Conservation (phyloP, 2,888 invertebrate genomes). For the Brenthis hecate region DNA sequence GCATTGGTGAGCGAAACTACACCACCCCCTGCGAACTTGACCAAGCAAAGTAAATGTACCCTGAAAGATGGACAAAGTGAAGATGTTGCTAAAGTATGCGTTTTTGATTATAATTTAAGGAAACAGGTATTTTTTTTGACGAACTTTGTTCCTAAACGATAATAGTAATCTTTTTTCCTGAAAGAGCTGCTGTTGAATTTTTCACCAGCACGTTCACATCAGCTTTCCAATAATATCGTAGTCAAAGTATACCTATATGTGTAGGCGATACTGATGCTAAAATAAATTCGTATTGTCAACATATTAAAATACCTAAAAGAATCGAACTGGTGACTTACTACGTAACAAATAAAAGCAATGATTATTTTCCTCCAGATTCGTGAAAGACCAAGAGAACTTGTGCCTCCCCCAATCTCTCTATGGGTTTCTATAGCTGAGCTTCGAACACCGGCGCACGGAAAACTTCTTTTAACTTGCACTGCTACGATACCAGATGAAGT, state of each 20-base stretch:
- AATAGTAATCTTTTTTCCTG: too few species aligned
- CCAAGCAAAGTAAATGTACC: constrained; percentile 71
- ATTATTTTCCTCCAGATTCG: constrained; percentile 54
- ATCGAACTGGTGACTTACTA: too few species aligned
- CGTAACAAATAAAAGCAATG: too few species aligned
- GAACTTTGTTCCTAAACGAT: too few species aligned
- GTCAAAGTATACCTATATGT: too few species aligned
- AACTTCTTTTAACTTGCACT: constrained; percentile 87
- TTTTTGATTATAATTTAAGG: not conserved
- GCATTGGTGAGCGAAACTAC: constrained; percentile 72
- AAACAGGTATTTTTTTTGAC: constrained; percentile 11
- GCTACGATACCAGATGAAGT: constrained; percentile 90
- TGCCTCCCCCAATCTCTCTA: constrained; percentile 85
- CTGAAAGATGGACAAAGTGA: constrained; percentile 70
- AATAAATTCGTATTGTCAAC: too few species aligned
- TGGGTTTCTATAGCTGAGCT: constrained; percentile 88
- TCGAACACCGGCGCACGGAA: constrained; percentile 86
- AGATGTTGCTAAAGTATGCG: constrained; percentile 68
- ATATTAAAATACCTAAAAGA: too few species aligned
- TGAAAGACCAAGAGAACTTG: constrained; percentile 62
- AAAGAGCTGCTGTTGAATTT: too few species aligned
- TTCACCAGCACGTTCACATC: too few species aligned
- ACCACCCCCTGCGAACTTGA: constrained; percentile 54
- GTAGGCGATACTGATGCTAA: too few species aligned
- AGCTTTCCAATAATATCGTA: too few species aligned